A percentile compares a stretch with the other conserved stretches of the same genome.
Evolutionary conservation across 2,113 vertebrate species (phyloP).

Genomic region (Capreolus pygargus): DNA sequence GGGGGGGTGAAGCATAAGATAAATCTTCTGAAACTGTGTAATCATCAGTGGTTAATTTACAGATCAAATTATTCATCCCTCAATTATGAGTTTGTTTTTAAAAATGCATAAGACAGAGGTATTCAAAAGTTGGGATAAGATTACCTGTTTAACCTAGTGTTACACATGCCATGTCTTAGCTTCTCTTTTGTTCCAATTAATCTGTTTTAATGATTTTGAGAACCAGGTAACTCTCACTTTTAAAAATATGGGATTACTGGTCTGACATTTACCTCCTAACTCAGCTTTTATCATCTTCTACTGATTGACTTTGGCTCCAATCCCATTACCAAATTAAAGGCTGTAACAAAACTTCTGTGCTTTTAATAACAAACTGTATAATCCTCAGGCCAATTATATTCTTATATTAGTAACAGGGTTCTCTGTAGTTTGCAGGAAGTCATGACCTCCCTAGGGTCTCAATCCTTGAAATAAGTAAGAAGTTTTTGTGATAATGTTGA

Average conservation of each 20-base stretch:
- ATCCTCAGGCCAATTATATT: neutral
- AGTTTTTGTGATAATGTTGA: neutral
- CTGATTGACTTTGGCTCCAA: neutral
- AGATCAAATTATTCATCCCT: neutral
- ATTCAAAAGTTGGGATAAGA: neutral
- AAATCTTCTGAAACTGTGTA: neutral
- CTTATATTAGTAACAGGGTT: neutral
- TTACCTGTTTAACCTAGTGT: neutral
- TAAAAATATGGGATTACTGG: neutral
- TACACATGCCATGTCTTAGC: neutral
- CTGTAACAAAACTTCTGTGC: neutral
- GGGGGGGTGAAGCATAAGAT: neutral
- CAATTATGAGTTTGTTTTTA: neutral
- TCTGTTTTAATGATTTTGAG: neutral
- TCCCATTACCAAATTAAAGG: constrained; percentile 27
- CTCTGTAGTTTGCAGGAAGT: neutral
- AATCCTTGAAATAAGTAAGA: constrained; percentile 1
- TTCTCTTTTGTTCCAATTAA: neutral
- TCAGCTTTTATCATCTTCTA: neutral
- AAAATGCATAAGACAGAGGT: neutral
- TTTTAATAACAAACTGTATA: constrained; percentile 17
- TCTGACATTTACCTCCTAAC: neutral
- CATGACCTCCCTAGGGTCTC: neutral
- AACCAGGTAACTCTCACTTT: neutral
- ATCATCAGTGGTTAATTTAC: neutral